phyloP scores from a whole-genome alignment of 2,113 vertebrate genomes.

The Eublepharis macularius region DNA sequence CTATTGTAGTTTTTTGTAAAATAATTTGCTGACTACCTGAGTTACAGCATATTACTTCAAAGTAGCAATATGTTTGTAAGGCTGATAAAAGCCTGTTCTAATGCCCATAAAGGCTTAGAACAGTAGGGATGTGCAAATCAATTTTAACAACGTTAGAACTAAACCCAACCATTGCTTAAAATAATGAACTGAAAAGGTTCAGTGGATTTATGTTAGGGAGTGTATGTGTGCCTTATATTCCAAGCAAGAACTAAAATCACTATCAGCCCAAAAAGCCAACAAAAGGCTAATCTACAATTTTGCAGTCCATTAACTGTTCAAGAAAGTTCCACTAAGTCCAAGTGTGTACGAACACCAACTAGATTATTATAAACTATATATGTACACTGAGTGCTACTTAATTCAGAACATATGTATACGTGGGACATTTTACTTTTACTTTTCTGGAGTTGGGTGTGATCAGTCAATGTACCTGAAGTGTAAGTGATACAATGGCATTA shows the following conservation, averaged over 20 bases:
- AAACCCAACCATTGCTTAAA: slow-evolving; percentile 34
- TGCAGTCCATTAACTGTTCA: slow-evolving; percentile 1
- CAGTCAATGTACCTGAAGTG: neutral
- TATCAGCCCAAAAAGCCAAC: neutral
- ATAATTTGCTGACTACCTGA: slow-evolving; percentile 25
- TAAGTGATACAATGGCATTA: neutral
- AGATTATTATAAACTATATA: neutral
- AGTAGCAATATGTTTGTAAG: neutral
- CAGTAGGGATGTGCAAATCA: slow-evolving; percentile 31
- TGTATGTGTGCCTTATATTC: neutral
- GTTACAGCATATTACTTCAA: neutral
- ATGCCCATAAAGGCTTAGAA: slow-evolving; percentile 32
- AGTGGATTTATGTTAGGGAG: neutral
- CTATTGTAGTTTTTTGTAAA: slow-evolving; percentile 13
- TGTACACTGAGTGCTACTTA: neutral
- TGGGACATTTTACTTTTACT: neutral
- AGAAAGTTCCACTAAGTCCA: neutral
- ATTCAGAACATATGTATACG: neutral
- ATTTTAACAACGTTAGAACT: slow-evolving; percentile 30
- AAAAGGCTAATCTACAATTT: slow-evolving; percentile 31
- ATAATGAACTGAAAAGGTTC: slow-evolving; percentile 29
- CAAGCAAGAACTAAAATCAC: neutral
- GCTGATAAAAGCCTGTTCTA: slow-evolving; percentile 2
- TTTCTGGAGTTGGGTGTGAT: neutral
- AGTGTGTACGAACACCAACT: neutral